Evolutionary conservation across 2,113 vertebrate genomes (phyloP).

Genomic region (Pelodiscus sinensis): DNA sequence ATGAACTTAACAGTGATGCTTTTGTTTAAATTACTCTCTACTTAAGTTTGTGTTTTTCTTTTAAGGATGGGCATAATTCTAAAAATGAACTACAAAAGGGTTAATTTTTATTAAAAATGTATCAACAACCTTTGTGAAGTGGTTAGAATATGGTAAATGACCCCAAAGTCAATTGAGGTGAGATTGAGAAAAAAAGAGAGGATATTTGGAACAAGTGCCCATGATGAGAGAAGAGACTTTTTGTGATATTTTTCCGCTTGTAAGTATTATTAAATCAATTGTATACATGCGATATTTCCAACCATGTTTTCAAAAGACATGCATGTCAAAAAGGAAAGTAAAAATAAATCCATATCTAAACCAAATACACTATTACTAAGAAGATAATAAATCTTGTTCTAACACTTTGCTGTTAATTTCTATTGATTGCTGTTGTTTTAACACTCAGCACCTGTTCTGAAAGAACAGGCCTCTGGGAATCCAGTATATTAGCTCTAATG

Average conservation of each 20-base stretch:
- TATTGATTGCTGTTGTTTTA: conserved; percentile 77
- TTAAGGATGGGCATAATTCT: conserved; percentile 95
- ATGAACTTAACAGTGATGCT: conserved; percentile 87
- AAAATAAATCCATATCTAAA: conserved; percentile 77
- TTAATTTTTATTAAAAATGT: conserved; percentile 96
- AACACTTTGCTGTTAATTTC: conserved; percentile 77
- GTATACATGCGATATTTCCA: conserved; percentile 85
- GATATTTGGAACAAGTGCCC: conserved; percentile 96
- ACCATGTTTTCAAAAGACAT: conserved; percentile 85
- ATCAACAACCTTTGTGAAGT: conserved; percentile 93
- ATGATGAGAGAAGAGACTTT: conserved; percentile 95
- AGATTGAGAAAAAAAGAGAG: conserved; percentile 94
- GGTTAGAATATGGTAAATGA: conserved; percentile 97
- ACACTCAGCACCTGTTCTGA: conserved; percentile 69
- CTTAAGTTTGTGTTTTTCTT: conserved; percentile 95
- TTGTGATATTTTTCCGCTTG: conserved; percentile 92
- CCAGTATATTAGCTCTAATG: conserved; percentile 62
- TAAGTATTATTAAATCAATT: conserved; percentile 96
- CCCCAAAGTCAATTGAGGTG: conserved; percentile 94
- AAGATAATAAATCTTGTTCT: conserved; percentile 73
- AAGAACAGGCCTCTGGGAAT: conserved; percentile 66
- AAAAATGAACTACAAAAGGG: conserved; percentile 94
- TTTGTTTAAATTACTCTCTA: conserved; percentile 92
- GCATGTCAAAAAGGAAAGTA: conserved; percentile 83
- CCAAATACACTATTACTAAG: conserved; percentile 70